Percentiles rank a stretch among this genome's conserved stretches.
Conservation (phyloP, 2,888 invertebrate species). For the Pasiphila rectangulata region DNA sequence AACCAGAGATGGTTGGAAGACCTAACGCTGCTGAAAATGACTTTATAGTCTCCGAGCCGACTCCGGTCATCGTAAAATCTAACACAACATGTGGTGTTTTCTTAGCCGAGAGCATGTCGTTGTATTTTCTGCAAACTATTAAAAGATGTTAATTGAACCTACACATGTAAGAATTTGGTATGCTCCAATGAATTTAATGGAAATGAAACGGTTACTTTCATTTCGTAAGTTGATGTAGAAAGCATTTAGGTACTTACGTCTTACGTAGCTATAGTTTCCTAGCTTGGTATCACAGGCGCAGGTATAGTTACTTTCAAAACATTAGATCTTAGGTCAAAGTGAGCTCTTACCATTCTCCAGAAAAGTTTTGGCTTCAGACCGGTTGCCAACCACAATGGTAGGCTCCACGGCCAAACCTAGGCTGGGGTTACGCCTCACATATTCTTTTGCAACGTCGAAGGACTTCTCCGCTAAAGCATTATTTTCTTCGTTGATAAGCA, state of each 20-base stretch:
- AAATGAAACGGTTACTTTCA: constrained; percentile 10
- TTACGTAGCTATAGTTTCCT: neutral
- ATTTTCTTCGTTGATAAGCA: constrained; percentile 87
- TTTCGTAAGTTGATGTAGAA: constrained; percentile 5
- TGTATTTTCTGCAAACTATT: constrained; percentile 84
- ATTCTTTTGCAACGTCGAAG: constrained; percentile 85
- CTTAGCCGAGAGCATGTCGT: constrained; percentile 82
- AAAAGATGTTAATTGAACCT: constrained; percentile 3
- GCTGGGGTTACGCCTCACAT: constrained; percentile 84
- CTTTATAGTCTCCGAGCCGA: constrained; percentile 91
- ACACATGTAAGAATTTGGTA: constrained; percentile 10
- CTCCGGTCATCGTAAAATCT: constrained; percentile 90
- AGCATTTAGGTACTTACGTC: neutral
- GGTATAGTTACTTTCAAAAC: too few species aligned
- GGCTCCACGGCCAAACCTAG: constrained; percentile 84
- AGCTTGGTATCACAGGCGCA: too few species aligned
- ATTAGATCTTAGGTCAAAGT: constrained; percentile 8
- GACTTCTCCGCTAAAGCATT: constrained; percentile 86
- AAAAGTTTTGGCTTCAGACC: constrained; percentile 86
- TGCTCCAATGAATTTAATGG: constrained; percentile 11
- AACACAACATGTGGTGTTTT: constrained; percentile 89
- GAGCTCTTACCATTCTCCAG: constrained; percentile 85
- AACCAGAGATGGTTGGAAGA: constrained; percentile 90
- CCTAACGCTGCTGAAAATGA: constrained; percentile 89
- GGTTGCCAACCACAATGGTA: constrained; percentile 84